phyloP scores from a whole-genome alignment of 2,888 invertebrate genomes.

The Heliconius charithonia region DNA sequence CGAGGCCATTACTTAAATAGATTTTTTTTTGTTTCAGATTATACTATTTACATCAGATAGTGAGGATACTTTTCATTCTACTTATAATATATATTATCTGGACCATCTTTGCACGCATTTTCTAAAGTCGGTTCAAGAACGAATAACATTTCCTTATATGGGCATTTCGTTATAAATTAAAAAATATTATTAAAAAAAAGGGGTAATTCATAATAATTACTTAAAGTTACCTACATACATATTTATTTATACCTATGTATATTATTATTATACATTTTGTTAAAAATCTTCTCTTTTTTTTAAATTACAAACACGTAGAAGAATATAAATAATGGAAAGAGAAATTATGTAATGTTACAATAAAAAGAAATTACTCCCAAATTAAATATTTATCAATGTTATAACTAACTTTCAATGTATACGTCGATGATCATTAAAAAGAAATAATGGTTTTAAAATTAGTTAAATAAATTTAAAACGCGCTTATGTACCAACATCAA shows the following conservation, averaged over 20 bases:
- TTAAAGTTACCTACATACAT: neutral
- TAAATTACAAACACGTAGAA: too few species aligned
- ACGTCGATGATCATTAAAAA: too few species aligned
- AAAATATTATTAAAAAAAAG: slow-evolving; percentile 24
- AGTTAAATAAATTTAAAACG: too few species aligned
- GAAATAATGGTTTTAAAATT: too few species aligned
- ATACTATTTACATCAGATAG: slow-evolving; percentile 80
- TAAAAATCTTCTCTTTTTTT: neutral
- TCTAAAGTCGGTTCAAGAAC: slow-evolving; percentile 34
- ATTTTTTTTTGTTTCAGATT: slow-evolving; percentile 71
- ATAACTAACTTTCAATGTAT: too few species aligned
- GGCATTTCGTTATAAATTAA: slow-evolving; percentile 28
- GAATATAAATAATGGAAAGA: neutral
- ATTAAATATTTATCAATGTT: too few species aligned
- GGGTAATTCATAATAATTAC: slow-evolving; percentile 12
- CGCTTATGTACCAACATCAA: too few species aligned
- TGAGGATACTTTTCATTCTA: slow-evolving; percentile 65
- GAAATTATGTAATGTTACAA: neutral
- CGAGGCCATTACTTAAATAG: too few species aligned
- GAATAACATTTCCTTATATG: slow-evolving; percentile 18
- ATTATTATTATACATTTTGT: neutral
- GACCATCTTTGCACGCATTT: slow-evolving; percentile 38
- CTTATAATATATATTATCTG: slow-evolving; percentile 62
- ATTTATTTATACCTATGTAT: neutral
- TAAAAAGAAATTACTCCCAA: too few species aligned